Evolutionary conservation across 2,888 invertebrate genomes (phyloP), one percentile per base, ranked within the genome.

Genomic region (Drosophila algonquin): DNA sequence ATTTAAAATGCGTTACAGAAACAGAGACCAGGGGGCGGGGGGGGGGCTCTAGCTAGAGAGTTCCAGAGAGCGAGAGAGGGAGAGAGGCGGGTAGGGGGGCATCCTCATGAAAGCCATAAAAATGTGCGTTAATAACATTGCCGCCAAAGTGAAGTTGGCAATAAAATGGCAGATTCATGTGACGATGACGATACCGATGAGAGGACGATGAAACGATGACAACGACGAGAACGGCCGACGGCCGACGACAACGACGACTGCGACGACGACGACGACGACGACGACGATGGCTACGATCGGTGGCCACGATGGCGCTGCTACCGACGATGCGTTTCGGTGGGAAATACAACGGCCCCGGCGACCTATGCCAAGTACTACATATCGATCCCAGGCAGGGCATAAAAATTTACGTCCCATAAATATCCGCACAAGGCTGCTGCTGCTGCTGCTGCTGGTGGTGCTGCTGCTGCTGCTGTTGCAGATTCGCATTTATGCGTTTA

Each of bases 161-260:
- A 89, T 89, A 89, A 89, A 89, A 82, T 87, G 87, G 89, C 89
- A 86, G 89, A 89, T 89, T 89, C 89, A 89, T 89, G 90, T 77
- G 83, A 83, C 77, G 80, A 74, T 62, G 75, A 72, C 65, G 70
- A 77, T 40, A 2, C 14, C 40, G 40, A 40, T 40, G 40, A 40
- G 40, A 40, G 14, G 35, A 14, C 14, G 40, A 56, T 74, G 48
- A 55, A 73, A 75, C 60, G 77, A 71, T 75, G 69, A 77, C 30
- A 55, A 52, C 65, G 76, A 69, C 63, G 73, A 45, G 64, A 24
- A 78, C 67, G 74, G 21, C 21, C 21, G 21, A 21, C 21, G 21
- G 21, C 21, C 21, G 21, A 21, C 21, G 21, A 2, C 21, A 73
- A 58, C 30, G n/a, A n/a, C n/a, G n/a, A n/a, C n/a, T n/a, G n/a